These are phyloP conservation scores for Melanotaenia trifasciata DNA, from an alignment of 2,797 vertebrate species.

Conservation along the genomic window DNA sequence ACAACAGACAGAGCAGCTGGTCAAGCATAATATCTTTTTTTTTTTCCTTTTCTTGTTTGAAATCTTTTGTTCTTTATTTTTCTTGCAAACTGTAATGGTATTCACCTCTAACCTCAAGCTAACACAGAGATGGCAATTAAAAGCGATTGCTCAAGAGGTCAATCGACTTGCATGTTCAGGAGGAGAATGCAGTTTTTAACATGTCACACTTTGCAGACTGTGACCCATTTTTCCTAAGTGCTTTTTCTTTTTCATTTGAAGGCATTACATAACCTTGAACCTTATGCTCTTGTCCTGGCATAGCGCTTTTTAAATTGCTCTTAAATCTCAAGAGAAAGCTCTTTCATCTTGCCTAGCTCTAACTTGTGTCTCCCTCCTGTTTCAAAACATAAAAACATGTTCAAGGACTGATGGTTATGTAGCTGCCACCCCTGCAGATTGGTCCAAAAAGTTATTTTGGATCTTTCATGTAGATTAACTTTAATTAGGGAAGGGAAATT, in stretches of 20 bases:
- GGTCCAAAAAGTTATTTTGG: neutral
- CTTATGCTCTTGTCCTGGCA: neutral
- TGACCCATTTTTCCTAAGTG: neutral
- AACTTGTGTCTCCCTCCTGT: neutral
- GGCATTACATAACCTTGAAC: slow-evolving; percentile 17
- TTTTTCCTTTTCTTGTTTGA: neutral
- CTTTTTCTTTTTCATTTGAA: slow-evolving; percentile 1
- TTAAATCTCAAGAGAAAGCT: neutral
- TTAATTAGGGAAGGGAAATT: slow-evolving; percentile 7
- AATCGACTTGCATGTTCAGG: slow-evolving; percentile 21
- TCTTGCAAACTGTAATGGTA: slow-evolving; percentile 31
- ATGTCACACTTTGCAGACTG: neutral
- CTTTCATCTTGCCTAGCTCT: slow-evolving; percentile 12
- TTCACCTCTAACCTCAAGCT: slow-evolving; percentile 60
- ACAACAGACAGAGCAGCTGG: slow-evolving; percentile 11
- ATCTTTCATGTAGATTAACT: neutral
- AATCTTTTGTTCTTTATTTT: neutral
- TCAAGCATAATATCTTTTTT: neutral
- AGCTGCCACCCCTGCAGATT: slow-evolving; percentile 37
- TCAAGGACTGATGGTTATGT: slow-evolving; percentile 38
- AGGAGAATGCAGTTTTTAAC: slow-evolving; percentile 50
- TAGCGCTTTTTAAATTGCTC: slow-evolving; percentile 19
- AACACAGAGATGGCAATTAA: slow-evolving; percentile 50
- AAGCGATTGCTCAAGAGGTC: slow-evolving; percentile 51
- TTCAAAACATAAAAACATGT: neutral